Base-by-base conservation (phyloP, 2,113 vertebrate species). In the Stegastes partitus region DNA sequence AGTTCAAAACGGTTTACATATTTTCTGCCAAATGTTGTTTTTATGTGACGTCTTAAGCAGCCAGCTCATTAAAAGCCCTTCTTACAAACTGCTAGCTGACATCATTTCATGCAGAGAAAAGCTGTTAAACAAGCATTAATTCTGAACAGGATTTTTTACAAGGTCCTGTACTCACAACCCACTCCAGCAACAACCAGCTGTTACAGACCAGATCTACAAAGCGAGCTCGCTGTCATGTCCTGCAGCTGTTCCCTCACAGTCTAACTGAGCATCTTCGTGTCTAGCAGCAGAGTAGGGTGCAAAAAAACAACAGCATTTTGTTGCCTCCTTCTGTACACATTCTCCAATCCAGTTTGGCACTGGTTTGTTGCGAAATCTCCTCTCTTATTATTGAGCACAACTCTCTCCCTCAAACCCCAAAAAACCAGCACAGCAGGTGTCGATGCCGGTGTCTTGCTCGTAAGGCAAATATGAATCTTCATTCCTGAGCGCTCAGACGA, bases 181-280 rank as follows among this genome's bases (percentile, higher is more conserved):
- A 45, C 47, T 53, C 25, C 22, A 57, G 54, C 22, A 18, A 16
- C 11, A 10, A 51, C 28, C 67, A 64, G 21, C 50, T 56, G 37
- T 63, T 39, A 70, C 47, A 22, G 26, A 47, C 31, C 54, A 53
- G 73, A 63, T 55, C 50, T 56, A 6, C 14, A 16, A 10, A 18
- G 23, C 56, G 19, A n/a, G 14, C 64, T 68, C 47, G n/a, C 26
- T 42, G 44, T 56, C 58, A 50, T 31, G 15, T 34, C 62, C 72
- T 45, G n/a, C 39, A 70, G 57, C 65, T 34, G 50, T 34, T 55
- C 49, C 62, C 18, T 69, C 44, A 5, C 25, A 49, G 15, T 49
- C 51, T 3, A 1, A 14, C 31, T 34, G 11, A 37, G 15, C 15
- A 0, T 64, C 26, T 16, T 11, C 39, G 31, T 42, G 39, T 42